Conservation (phyloP, 2,797 vertebrate genomes). For the Peromyscus attwateri region DNA sequence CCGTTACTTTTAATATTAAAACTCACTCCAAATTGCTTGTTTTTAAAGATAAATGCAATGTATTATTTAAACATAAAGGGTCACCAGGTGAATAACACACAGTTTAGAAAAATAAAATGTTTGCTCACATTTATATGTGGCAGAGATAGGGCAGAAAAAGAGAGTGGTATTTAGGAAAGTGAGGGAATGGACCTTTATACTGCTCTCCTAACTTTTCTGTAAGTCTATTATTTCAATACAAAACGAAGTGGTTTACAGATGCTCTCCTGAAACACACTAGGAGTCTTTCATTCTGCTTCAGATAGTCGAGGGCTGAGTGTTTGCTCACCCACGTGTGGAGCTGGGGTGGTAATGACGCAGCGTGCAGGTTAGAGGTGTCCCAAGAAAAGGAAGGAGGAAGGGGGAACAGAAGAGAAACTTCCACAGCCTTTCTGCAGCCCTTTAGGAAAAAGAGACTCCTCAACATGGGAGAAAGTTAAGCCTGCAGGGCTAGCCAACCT, state of each 20-base stretch:
- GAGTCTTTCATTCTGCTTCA: constrained; percentile 7
- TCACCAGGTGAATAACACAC: neutral
- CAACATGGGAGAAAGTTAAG: neutral
- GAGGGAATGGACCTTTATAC: neutral
- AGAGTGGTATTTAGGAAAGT: neutral
- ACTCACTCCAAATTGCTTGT: constrained; percentile 8
- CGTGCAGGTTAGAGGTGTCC: neutral
- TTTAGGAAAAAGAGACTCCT: neutral
- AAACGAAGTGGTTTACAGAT: neutral
- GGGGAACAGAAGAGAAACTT: neutral
- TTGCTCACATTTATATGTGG: neutral
- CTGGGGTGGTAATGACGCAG: neutral
- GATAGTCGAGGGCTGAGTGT: neutral
- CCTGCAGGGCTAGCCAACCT: neutral
- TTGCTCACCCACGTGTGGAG: neutral
- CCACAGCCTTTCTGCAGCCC: neutral
- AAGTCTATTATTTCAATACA: neutral
- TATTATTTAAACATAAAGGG: constrained; percentile 39
- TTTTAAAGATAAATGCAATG: neutral
- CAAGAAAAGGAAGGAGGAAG: neutral
- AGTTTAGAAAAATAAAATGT: neutral
- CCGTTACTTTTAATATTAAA: constrained; percentile 33
- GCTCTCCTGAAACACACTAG: neutral
- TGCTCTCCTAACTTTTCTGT: neutral
- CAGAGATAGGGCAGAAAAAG: neutral